These are phyloP conservation scores for Netta rufina DNA, from an alignment of 2,797 vertebrate genomes.

Conservation along the genomic window DNA sequence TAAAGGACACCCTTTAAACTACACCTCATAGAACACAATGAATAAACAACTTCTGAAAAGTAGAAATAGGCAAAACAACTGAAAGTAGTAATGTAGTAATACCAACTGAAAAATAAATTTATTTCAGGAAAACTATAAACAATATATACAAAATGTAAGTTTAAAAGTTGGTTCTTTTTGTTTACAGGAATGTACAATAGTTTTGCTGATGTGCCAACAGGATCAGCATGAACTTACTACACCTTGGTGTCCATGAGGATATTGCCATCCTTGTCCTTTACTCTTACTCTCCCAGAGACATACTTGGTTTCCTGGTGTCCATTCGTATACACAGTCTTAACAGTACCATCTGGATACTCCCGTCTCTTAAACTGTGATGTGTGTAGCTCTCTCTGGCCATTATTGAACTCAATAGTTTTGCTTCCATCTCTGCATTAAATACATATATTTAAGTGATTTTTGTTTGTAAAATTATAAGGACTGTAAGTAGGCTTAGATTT, in stretches of 20 bases:
- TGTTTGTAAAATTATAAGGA: not conserved
- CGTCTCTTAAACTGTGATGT: constrained; percentile 90
- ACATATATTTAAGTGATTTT: not conserved
- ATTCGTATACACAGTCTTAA: constrained; percentile 91
- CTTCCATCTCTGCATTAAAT: constrained; percentile 86
- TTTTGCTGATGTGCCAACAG: not conserved
- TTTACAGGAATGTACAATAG: constrained; percentile 33
- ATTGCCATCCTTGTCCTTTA: constrained; percentile 94
- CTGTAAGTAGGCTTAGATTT: not conserved
- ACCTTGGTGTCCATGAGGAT: constrained; percentile 85
- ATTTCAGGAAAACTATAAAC: constrained; percentile 46
- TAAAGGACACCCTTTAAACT: not conserved
- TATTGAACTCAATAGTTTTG: constrained; percentile 94
- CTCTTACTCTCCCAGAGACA: constrained; percentile 86
- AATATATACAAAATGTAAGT: constrained; percentile 1
- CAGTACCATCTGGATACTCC: constrained; percentile 93
- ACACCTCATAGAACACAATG: not conserved
- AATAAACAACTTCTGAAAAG: not conserved
- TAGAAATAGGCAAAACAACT: not conserved
- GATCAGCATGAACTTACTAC: not conserved
- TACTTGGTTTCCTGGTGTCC: constrained; percentile 95
- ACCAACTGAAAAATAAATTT: constrained; percentile 46
- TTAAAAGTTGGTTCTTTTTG: not conserved
- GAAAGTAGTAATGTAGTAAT: not conserved
- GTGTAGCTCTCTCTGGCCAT: constrained; percentile 93